Evolutionary conservation across 37 sponge, comb jelly and placozoan genomes (phyloP).

Genomic region (Oscarella lobularis): DNA sequence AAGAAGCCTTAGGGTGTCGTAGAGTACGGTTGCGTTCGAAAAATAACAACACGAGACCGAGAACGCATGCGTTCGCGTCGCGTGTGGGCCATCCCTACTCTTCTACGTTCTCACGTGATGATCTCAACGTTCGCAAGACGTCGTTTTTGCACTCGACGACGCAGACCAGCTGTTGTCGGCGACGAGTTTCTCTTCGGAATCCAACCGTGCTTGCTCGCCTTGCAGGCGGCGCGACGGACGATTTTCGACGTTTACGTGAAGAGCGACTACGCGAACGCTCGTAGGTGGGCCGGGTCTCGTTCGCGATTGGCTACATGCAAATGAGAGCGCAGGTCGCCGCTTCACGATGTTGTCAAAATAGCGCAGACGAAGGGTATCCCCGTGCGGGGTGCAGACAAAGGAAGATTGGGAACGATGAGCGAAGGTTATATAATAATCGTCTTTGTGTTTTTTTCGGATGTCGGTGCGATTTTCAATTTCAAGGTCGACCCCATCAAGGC

Average conservation of each 20-base stretch:
- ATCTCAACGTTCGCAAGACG: no score
- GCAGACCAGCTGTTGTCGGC: no score
- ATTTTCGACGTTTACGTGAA: background rate
- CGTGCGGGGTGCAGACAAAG: background rate
- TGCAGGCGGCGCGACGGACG: background rate
- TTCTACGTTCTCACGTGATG: no score
- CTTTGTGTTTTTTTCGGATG: no score
- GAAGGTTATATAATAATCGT: no score
- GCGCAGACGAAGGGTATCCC: background rate
- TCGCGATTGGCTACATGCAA: background rate
- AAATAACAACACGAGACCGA: no score
- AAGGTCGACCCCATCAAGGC: background rate
- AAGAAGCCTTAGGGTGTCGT: no score
- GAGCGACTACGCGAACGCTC: background rate
- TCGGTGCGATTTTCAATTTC: no score
- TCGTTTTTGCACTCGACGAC: no score
- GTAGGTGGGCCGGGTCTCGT: background rate
- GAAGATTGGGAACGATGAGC: background rate
- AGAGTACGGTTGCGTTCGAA: no score
- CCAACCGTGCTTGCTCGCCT: background rate
- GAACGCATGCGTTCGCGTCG: no score
- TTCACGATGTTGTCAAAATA: background rate
- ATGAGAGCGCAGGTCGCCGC: background rate
- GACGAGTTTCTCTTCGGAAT: background rate
- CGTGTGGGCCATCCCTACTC: no score